These are phyloP conservation scores for Listronotus oregonensis DNA, from an alignment of 1,140 invertebrate species.

Conservation along the genomic window DNA sequence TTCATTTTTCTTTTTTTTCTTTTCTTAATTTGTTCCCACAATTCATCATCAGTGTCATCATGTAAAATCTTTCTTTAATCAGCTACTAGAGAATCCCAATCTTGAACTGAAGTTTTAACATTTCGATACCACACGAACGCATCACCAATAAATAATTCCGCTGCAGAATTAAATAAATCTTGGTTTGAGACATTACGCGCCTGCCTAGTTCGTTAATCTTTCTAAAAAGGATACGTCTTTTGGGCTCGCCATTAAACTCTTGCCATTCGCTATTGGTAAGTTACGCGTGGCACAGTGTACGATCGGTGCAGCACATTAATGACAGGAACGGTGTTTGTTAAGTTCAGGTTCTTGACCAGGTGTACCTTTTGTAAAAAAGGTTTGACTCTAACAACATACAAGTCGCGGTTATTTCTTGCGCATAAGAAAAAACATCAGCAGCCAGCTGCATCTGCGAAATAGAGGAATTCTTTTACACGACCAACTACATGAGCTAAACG, in stretches of 20 bases:
- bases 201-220: slow-evolving; percentile 10
- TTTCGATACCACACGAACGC: slow-evolving; percentile 48
- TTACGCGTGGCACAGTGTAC: too few species aligned
- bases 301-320: too few species aligned
- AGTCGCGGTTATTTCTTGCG: too few species aligned
- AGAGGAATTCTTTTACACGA: too few species aligned
- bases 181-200: slow-evolving; percentile 5
- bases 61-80: slow-evolving; percentile 44
- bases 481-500: too few species aligned
- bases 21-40: slow-evolving; percentile 45
- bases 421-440: too few species aligned
- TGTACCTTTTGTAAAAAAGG: too few species aligned
- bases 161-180: slow-evolving; percentile 26
- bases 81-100: slow-evolving; percentile 40
- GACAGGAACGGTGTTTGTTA: too few species aligned
- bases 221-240: slow-evolving; percentile 23
- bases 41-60: slow-evolving; percentile 46
- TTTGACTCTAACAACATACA: too few species aligned
- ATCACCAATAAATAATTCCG: slow-evolving; percentile 46
- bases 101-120: slow-evolving; percentile 28
- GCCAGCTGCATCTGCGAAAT: too few species aligned
- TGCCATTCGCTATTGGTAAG: too few species aligned
- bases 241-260: slow-evolving; percentile 17
- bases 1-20: slow-evolving; percentile 46
- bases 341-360: too few species aligned